Conservation (phyloP, 1,140 invertebrate genomes). For the Apis mellifera region DNA sequence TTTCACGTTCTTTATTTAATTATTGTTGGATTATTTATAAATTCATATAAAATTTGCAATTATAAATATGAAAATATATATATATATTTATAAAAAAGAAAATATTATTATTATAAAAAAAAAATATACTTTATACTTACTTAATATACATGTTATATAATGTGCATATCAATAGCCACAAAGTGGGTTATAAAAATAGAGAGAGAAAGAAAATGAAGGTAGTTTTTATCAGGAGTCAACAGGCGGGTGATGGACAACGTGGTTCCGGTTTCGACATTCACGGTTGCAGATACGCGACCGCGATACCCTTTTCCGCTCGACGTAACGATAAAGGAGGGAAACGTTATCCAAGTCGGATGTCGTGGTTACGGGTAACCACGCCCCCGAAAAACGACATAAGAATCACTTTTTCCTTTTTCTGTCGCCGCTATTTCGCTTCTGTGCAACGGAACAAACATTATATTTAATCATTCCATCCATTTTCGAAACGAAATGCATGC, state of each 20-base stretch:
- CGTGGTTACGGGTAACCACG: background rate
- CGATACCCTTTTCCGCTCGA: conserved; percentile 29
- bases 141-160: background rate
- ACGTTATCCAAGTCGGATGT: conserved; percentile 29
- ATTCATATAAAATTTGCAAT: too few species aligned
- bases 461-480: too few species aligned
- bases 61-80: background rate
- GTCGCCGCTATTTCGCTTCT: background rate
- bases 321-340: conserved; percentile 7
- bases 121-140: too few species aligned
- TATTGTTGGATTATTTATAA: too few species aligned
- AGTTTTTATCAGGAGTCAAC: background rate
- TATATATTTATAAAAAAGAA: background rate
- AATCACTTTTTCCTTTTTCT: background rate
- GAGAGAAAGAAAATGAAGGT: background rate
- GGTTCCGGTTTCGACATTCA: conserved; percentile 18
- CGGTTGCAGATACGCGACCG: conserved; percentile 1
- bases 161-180: background rate
- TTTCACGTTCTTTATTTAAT: too few species aligned
- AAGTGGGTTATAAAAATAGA: background rate
- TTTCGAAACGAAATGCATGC: too few species aligned
- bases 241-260: conserved; percentile 12
- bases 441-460: too few species aligned
- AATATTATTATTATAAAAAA: background rate
- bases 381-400: conserved; percentile 4